phyloP scores from a whole-genome alignment of 1,140 invertebrate genomes.

The Drosophila teissieri region DNA sequence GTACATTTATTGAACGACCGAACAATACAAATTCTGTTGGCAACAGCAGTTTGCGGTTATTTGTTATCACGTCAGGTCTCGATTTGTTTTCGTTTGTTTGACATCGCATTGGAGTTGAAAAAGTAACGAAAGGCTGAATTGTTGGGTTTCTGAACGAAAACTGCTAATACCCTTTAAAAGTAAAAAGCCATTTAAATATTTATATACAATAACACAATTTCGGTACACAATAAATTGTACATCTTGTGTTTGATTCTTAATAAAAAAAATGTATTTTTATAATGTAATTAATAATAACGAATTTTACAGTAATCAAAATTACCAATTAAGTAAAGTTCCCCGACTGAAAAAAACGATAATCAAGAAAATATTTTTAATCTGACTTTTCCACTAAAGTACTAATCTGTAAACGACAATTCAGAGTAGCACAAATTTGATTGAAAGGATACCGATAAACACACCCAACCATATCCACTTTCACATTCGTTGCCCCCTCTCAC shows the following conservation, averaged over 20 bases:
- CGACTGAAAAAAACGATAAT: too few relatives aligned
- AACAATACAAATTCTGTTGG: constrained; percentile 58
- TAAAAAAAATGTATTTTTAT: too few relatives aligned
- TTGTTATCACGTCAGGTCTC: constrained; percentile 77
- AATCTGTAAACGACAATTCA: not conserved
- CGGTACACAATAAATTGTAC: too few relatives aligned
- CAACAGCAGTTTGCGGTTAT: constrained; percentile 74
- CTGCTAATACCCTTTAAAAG: not conserved
- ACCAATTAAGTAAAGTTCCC: too few relatives aligned
- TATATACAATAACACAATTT: not conserved
- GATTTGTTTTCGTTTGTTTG: constrained; percentile 66
- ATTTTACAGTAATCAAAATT: too few relatives aligned
- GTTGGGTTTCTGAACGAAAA: not conserved
- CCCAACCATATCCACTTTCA: not conserved
- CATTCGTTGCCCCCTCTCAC: not conserved
- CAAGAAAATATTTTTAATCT: too few relatives aligned
- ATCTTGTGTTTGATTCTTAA: too few relatives aligned
- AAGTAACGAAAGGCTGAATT: not conserved
- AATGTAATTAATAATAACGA: too few relatives aligned
- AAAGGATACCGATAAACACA: not conserved
- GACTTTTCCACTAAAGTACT: too few relatives aligned
- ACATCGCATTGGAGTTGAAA: constrained; percentile 31
- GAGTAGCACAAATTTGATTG: not conserved
- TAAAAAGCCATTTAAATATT: not conserved
- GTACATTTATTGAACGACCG: constrained; percentile 70